Evolutionary conservation across 2,113 vertebrate species (phyloP), one percentile per base, ranked within the genome.

Genomic region (Gulo gulo): DNA sequence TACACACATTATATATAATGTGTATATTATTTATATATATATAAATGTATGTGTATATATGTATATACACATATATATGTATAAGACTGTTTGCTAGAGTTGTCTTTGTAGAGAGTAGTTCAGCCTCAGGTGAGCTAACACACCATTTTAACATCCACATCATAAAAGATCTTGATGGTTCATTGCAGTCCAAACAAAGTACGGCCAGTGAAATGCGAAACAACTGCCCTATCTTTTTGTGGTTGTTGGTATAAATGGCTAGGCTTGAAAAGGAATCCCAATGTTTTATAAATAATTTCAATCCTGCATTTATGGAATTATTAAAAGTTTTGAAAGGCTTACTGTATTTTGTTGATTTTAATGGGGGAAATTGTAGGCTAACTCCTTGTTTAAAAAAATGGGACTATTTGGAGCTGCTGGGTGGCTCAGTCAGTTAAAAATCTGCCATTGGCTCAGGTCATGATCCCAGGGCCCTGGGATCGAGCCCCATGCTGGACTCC

Each of bases 281-380:
- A n/a, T 71, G 50, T 24, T 80, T 93, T 88, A 84, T 88, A 88
- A 92, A 84, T 96, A 50, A 83, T 65, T 95, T 91, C 86, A 96
- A 31, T 82, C 18, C 39, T 81, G 11, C 20, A 50, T 85, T 95
- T 90, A 90, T 50, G 91, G 82, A 95, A 94, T 91, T 90, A 76
- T 84, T 82, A 73, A 78, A 61, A 50, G 52, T 59, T 94, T 95
- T 85, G 9, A 87, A 91, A 36, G 69, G 0, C 20, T 96, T 95
- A 88, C 73, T 88, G 2, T 87, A n/a, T 42, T 94, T 97, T 79
- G 63, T 16, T 57, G 24, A 93, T 78, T 91, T 95, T 95, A 26
- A 86, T 20, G 23, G 67, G 57, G 61, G 57, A 82, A 94, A 93
- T 89, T 87, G 47, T 45, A 79, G 47, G 31, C 9, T 15, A 71